A percentile compares a stretch with the other conserved stretches of the same genome.
These are phyloP conservation scores for Cephus pulcher DNA, from an alignment of 2,888 invertebrate genomes.

Conservation along the genomic window DNA sequence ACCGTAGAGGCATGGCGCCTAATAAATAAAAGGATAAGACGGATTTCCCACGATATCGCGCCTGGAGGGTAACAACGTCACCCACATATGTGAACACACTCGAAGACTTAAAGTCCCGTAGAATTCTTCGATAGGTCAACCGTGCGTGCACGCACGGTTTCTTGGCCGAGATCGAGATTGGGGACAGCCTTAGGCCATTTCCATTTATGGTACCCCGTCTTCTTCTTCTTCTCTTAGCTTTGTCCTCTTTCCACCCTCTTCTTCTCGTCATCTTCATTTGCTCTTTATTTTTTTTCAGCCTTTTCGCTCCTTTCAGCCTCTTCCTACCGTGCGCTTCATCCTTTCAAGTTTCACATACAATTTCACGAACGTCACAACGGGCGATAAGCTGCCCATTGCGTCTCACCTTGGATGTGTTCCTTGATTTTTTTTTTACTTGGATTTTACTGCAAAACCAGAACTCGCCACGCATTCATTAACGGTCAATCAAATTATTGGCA, in stretches of 20 bases:
- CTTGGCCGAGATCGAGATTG: constrained; percentile 18
- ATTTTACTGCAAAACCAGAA: not conserved
- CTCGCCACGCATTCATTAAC: not conserved
- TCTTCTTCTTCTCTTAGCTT: not conserved
- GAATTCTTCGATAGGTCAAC: not conserved
- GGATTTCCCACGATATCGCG: not conserved
- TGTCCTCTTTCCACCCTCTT: not conserved
- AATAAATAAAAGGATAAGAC: not conserved
- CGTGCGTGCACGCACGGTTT: not conserved
- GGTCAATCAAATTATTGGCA: not conserved
- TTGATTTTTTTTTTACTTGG: not conserved
- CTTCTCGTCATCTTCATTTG: not conserved
- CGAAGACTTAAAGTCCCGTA: not conserved
- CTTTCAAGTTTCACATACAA: not conserved
- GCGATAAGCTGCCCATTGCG: not conserved
- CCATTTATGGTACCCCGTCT: constrained; percentile 23
- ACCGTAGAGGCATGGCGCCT: not conserved
- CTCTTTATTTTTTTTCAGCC: not conserved
- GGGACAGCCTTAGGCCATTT: constrained; percentile 19
- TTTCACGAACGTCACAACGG: not conserved
- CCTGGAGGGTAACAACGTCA: not conserved
- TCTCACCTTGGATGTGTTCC: not conserved
- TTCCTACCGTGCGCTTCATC: not conserved
- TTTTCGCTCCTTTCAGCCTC: not conserved
- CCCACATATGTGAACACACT: not conserved